Evolutionary conservation across 1,140 invertebrate species (phyloP).

Genomic region (Batillaria attramentaria): DNA sequence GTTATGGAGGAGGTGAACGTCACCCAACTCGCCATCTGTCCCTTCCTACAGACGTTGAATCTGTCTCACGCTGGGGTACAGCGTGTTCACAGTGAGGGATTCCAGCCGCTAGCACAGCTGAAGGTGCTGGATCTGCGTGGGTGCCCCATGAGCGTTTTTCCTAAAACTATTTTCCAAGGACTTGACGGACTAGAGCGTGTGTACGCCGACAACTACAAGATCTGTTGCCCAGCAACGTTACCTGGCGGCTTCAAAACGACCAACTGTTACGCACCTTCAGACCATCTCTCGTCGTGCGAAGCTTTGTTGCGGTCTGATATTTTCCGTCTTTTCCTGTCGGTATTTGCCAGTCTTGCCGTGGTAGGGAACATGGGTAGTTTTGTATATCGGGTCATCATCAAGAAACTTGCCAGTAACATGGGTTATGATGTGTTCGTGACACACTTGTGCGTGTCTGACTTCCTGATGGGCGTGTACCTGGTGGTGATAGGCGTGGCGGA

Average conservation of each 20-base stretch:
- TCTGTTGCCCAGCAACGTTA: too few relatives aligned
- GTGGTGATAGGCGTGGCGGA: slow-evolving; percentile 58
- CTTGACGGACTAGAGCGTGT: not conserved
- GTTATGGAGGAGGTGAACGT: not conserved
- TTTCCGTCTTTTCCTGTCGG: slow-evolving; percentile 39
- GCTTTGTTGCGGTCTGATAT: slow-evolving; percentile 35
- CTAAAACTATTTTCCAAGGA: not conserved
- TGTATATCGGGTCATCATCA: slow-evolving; percentile 28
- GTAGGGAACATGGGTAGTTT: slow-evolving; percentile 46
- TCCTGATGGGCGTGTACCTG: slow-evolving; percentile 62
- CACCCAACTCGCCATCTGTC: not conserved
- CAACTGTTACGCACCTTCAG: too few relatives aligned
- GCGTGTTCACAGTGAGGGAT: not conserved
- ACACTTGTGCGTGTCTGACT: slow-evolving; percentile 55
- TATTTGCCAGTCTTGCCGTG: slow-evolving; percentile 38
- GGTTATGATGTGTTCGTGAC: slow-evolving; percentile 44
- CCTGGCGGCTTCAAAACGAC: too few relatives aligned
- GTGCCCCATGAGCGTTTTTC: not conserved
- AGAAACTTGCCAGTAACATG: slow-evolving; percentile 30
- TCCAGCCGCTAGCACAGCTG: not conserved
- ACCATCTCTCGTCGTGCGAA: too few relatives aligned
- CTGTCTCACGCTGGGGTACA: not conserved
- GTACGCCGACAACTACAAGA: not conserved
- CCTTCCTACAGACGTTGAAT: not conserved
- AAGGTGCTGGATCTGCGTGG: not conserved